Evolutionary conservation across 92 coral and sea anemone genomes (phyloP).

Genomic region (Zoanthus solanderi): DNA sequence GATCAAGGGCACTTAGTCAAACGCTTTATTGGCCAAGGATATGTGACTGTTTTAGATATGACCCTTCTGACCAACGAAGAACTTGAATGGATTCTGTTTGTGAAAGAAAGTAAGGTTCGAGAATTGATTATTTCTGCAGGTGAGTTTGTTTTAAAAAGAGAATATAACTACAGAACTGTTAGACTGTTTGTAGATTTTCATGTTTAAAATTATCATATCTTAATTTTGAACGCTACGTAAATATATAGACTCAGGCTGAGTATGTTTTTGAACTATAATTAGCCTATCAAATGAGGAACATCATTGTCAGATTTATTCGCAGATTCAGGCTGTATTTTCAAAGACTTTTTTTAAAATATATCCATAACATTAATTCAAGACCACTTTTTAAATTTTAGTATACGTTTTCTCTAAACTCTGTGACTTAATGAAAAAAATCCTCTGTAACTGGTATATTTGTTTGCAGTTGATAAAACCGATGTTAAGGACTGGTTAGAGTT

Average conservation of each 20-base stretch:
- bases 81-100: conserved; percentile 46
- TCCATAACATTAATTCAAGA: too few species aligned
- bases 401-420: background rate
- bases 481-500: conserved; percentile 62
- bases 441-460: background rate
- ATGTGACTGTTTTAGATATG: conserved; percentile 56
- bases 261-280: too few species aligned
- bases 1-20: conserved; percentile 34
- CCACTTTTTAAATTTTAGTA: too few species aligned
- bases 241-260: too few species aligned
- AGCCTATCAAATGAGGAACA: too few species aligned
- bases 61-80: conserved; percentile 51
- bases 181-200: too few species aligned
- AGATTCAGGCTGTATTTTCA: too few species aligned
- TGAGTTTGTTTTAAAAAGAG: conserved; percentile 40
- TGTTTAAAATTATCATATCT: too few species aligned
- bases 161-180: too few species aligned
- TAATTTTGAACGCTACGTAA: too few species aligned
- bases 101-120: conserved; percentile 43
- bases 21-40: conserved; percentile 69
- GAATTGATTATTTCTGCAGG: conserved; percentile 72
- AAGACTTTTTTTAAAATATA: too few species aligned
- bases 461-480: conserved; percentile 41
- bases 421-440: background rate
- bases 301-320: too few species aligned